Conservation (phyloP, 2,797 vertebrate species). For the Xenopus petersii region DNA sequence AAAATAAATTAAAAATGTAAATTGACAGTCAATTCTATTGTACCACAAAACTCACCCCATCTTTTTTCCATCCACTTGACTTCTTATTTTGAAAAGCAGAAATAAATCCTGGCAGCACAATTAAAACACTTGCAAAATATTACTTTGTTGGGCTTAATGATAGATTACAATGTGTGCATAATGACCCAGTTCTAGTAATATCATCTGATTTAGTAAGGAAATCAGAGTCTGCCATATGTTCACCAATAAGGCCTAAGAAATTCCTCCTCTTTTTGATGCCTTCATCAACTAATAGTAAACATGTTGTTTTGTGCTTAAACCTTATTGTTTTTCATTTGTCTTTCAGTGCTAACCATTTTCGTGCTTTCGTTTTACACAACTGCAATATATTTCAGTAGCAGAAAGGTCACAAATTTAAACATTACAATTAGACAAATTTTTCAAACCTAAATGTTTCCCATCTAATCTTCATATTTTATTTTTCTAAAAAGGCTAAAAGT, state of each 20-base stretch:
- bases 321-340: constrained; percentile 46
- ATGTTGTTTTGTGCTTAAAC: constrained; percentile 54
- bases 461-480: not conserved
- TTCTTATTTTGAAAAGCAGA: constrained; percentile 58
- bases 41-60: constrained; percentile 31
- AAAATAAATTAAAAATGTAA: constrained; percentile 51
- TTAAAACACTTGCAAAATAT: constrained; percentile 73
- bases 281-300: constrained; percentile 60
- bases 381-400: constrained; percentile 13
- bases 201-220: constrained; percentile 74
- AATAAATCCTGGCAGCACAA: constrained; percentile 69
- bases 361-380: constrained; percentile 41
- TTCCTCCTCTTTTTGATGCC: constrained; percentile 60
- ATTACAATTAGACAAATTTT: constrained; percentile 31
- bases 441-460: constrained; percentile 15
- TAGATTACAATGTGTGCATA: constrained; percentile 72
- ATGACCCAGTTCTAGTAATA: constrained; percentile 73
- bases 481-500: not conserved
- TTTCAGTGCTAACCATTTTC: constrained; percentile 41
- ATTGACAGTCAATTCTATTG: constrained; percentile 45
- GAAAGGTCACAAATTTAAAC: constrained; percentile 36
- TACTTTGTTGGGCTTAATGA: constrained; percentile 70
- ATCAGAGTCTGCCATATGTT: constrained; percentile 71
- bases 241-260: constrained; percentile 65
- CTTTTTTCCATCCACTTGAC: constrained; percentile 39